Evolutionary conservation across 1,140 invertebrate species (phyloP).

Genomic region (Physella acuta): DNA sequence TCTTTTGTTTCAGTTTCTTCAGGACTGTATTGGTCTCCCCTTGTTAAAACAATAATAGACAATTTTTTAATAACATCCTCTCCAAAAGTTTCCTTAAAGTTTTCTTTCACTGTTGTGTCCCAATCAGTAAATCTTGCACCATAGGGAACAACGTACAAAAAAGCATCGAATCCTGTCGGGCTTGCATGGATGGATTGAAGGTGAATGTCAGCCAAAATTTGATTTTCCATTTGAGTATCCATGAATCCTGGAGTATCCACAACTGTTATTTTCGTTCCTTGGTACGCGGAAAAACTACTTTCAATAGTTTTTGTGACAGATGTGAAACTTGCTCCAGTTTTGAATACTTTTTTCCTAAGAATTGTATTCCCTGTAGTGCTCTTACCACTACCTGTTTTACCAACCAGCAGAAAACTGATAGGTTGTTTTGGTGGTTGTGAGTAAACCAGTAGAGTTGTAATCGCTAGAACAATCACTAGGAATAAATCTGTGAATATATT

Average conservation of each 20-base stretch:
- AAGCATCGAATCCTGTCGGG: background rate
- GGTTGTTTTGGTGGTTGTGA: too few relatives aligned
- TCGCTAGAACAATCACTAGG: too few relatives aligned
- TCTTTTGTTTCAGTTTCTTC: background rate
- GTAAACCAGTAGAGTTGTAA: too few relatives aligned
- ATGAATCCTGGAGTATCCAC: background rate
- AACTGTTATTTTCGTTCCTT: background rate
- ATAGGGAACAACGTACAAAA: background rate
- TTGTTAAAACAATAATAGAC: background rate
- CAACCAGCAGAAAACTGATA: slow-evolving; percentile 1
- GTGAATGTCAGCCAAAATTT: background rate
- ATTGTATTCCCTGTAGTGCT: background rate
- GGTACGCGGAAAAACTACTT: background rate
- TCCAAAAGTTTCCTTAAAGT: background rate
- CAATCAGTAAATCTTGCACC: background rate
- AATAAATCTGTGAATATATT: too few relatives aligned
- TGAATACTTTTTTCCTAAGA: background rate
- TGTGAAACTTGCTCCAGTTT: background rate
- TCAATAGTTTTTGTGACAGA: background rate
- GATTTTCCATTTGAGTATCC: background rate
- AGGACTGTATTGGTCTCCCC: background rate
- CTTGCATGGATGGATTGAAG: background rate
- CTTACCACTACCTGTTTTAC: background rate
- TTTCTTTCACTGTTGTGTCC: background rate
- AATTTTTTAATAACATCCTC: background rate